Conservation (phyloP, 2,113 vertebrate genomes). For the Fregata magnificens region DNA sequence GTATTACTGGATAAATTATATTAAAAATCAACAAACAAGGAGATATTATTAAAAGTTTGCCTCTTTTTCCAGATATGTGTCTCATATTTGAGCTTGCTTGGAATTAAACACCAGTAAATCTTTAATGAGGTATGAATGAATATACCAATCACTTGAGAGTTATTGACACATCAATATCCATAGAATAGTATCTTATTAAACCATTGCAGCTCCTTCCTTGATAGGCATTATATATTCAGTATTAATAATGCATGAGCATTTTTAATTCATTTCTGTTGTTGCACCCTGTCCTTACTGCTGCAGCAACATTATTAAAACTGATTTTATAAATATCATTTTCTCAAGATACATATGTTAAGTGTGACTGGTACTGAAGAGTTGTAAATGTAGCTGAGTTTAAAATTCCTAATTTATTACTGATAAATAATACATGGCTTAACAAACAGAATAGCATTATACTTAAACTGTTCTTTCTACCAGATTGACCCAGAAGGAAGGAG, state of each 20-base stretch:
- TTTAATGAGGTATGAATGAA: constrained; percentile 69
- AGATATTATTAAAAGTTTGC: constrained; percentile 61
- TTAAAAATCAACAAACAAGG: constrained; percentile 67
- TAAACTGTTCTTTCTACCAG: constrained; percentile 24
- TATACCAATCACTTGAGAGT: constrained; percentile 66
- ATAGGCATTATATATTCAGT: constrained; percentile 59
- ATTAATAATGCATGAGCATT: constrained; percentile 75
- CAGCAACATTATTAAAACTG: constrained; percentile 69
- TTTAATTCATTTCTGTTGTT: constrained; percentile 74
- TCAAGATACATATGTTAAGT: constrained; percentile 45
- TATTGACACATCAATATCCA: constrained; percentile 72
- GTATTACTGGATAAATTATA: constrained; percentile 58
- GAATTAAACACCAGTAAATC: constrained; percentile 70
- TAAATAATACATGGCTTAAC: constrained; percentile 69
- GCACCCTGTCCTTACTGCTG: constrained; percentile 60
- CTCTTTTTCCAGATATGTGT: constrained; percentile 27
- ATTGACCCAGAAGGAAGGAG: constrained; percentile 25
- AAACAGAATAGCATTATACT: neutral
- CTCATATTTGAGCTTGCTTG: constrained; percentile 47
- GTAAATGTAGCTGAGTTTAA: constrained; percentile 44
- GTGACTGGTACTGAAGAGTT: constrained; percentile 29
- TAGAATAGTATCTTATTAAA: constrained; percentile 62
- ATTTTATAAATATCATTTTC: constrained; percentile 70
- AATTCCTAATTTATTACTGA: constrained; percentile 56
- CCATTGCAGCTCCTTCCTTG: constrained; percentile 52